phyloP scores from a whole-genome alignment of 2,797 vertebrate species.

The Neosilurus mollespiculum region DNA sequence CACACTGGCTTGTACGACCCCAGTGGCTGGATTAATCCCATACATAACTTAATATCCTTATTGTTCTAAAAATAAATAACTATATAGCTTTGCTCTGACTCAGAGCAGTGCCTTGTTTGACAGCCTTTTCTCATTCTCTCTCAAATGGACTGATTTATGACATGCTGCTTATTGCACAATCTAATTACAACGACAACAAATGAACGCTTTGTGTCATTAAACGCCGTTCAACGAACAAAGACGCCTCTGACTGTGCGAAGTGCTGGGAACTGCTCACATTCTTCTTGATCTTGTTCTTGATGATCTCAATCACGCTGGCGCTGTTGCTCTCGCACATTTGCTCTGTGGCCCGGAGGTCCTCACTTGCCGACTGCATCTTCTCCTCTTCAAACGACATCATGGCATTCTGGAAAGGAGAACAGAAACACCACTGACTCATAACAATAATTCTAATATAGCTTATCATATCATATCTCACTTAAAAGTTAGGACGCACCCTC shows the following conservation, averaged over 20 bases:
- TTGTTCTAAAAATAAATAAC: too few relatives aligned
- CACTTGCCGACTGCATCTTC: slow-evolving; percentile 93
- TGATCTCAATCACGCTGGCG: slow-evolving; percentile 87
- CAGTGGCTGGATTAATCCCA: too few relatives aligned
- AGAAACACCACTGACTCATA: neutral
- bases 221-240: neutral
- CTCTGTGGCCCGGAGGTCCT: slow-evolving; percentile 92
- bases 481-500: too few relatives aligned
- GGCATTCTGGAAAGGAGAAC: slow-evolving; percentile 78
- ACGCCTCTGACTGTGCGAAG: neutral
- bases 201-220: too few relatives aligned
- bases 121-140: neutral
- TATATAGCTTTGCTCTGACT: neutral
- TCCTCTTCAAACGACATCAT: slow-evolving; percentile 99
- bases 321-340: slow-evolving; percentile 90
- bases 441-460: too few relatives aligned
- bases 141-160: neutral
- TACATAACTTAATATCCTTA: neutral
- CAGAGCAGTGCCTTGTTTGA: neutral
- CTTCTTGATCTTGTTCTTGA: slow-evolving; percentile 94
- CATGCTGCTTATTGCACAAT: neutral
- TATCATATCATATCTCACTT: too few relatives aligned
- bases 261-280: slow-evolving; percentile 76
- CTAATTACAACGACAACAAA: neutral
- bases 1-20: too few relatives aligned